A percentile compares a stretch with the other conserved stretches of the same genome.
Conservation (phyloP, 2,888 invertebrate genomes). For the Cheilosia impressa region DNA sequence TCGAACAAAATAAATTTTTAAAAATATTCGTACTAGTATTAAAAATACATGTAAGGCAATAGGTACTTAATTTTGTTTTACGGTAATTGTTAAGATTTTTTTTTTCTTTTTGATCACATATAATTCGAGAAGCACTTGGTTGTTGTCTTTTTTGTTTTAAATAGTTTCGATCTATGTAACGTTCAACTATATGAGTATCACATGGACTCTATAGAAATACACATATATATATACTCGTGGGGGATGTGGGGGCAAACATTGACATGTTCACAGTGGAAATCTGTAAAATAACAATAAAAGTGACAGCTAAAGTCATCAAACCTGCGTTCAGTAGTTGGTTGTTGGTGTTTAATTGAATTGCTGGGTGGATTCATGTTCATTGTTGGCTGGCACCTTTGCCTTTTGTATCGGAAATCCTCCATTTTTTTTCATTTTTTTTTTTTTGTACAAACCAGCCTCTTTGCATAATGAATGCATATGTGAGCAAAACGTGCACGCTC, state of each 20-base stretch:
- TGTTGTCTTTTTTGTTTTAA: slow-evolving; percentile 55
- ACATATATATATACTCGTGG: slow-evolving; percentile 56
- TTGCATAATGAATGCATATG: slow-evolving; percentile 72
- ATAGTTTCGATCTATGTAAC: slow-evolving; percentile 50
- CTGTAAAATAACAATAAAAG: slow-evolving; percentile 71
- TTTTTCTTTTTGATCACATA: slow-evolving; percentile 58
- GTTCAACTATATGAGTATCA: slow-evolving; percentile 63
- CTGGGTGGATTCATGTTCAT: slow-evolving; percentile 67
- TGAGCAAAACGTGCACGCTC: slow-evolving; percentile 57
- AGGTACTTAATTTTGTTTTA: slow-evolving; percentile 1
- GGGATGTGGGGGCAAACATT: slow-evolving; percentile 66
- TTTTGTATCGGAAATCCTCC: slow-evolving; percentile 56
- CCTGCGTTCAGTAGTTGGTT: slow-evolving; percentile 55
- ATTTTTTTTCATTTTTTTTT: slow-evolving; percentile 40
- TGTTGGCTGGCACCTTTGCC: slow-evolving; percentile 48
- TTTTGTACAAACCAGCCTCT: slow-evolving; percentile 45
- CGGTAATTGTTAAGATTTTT: slow-evolving; percentile 24
- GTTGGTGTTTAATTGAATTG: slow-evolving; percentile 68
- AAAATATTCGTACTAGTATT: slow-evolving; percentile 10
- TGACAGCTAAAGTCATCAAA: slow-evolving; percentile 69
- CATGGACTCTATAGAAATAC: slow-evolving; percentile 64
- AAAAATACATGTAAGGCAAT: slow-evolving; percentile 49
- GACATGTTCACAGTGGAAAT: slow-evolving; percentile 64
- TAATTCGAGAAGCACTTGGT: slow-evolving; percentile 55
- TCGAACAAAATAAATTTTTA: slow-evolving; percentile 25